A percentile compares a stretch with the other conserved stretches of the same genome.
phyloP scores from a whole-genome alignment of 2,888 invertebrate genomes.

The Alloscopus bannaensis region DNA sequence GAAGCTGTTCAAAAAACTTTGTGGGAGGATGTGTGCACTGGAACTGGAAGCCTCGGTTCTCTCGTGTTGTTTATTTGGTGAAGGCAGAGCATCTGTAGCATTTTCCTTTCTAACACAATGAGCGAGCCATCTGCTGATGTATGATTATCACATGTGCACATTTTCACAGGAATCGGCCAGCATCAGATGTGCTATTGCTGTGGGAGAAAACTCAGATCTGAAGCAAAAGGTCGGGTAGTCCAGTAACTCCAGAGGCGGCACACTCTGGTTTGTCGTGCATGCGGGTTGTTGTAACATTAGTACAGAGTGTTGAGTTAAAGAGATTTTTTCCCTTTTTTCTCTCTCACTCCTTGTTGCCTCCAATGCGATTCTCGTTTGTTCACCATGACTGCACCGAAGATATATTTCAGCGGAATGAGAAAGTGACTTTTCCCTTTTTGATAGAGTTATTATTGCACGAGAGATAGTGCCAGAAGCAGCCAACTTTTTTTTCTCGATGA shows the following conservation, averaged over 20 bases:
- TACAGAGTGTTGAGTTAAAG: conserved; percentile 15
- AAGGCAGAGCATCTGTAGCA: conserved; percentile 58
- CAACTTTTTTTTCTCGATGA: conserved; percentile 58
- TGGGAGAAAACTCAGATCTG: not conserved
- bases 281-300: no score
- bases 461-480: conserved; percentile 56
- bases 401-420: conserved; percentile 62
- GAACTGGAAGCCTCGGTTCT: no score
- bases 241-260: no score
- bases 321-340: no score
- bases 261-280: no score
- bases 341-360: conserved; percentile 29
- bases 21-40: no score
- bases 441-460: conserved; percentile 62
- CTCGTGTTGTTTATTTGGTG: no score
- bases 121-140: conserved; percentile 48
- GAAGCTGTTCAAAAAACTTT: no score
- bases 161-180: conserved; percentile 35
- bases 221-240: not conserved
- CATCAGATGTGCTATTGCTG: conserved; percentile 54
- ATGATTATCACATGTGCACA: conserved; percentile 60
- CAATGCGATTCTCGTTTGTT: conserved; percentile 48
- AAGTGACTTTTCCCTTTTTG: conserved; percentile 64
- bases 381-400: conserved; percentile 60
- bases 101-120: conserved; percentile 43